phyloP scores from a whole-genome alignment of 2,797 vertebrate genomes.

The Rhincodon typus region DNA sequence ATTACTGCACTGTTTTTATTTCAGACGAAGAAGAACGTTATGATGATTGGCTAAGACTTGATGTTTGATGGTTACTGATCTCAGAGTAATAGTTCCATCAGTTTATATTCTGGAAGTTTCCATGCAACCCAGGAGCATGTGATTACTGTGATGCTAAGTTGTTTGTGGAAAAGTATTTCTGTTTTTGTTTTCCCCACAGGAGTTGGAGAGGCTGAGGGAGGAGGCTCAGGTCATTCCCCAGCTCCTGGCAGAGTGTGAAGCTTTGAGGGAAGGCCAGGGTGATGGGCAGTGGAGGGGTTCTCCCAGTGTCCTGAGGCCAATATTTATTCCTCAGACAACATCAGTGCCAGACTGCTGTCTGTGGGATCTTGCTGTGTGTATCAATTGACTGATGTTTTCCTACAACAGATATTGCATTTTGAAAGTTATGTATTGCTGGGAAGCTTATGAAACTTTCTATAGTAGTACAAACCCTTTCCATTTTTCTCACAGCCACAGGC shows the following conservation, averaged over 20 bases:
- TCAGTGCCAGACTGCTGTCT: background rate
- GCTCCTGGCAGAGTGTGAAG: conserved; percentile 86
- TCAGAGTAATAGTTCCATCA: background rate
- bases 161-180: background rate
- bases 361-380: background rate
- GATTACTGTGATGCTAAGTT: background rate
- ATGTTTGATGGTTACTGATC: background rate
- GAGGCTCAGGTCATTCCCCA: conserved; percentile 92
- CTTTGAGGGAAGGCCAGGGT: too few relatives aligned
- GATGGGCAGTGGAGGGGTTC: too few relatives aligned
- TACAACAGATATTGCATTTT: background rate
- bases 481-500: too few relatives aligned
- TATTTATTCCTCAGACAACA: too few relatives aligned
- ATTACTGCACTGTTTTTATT: background rate
- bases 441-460: background rate
- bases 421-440: background rate
- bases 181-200: conserved; percentile 57
- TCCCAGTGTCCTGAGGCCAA: too few relatives aligned
- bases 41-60: background rate
- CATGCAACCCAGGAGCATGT: background rate
- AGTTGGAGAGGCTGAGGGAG: conserved; percentile 85
- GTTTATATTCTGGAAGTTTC: background rate
- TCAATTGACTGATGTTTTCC: background rate
- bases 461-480: background rate
- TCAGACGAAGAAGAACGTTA: background rate